These are phyloP conservation scores for Alca torda DNA, from an alignment of 2,797 vertebrate genomes.

Conservation along the genomic window DNA sequence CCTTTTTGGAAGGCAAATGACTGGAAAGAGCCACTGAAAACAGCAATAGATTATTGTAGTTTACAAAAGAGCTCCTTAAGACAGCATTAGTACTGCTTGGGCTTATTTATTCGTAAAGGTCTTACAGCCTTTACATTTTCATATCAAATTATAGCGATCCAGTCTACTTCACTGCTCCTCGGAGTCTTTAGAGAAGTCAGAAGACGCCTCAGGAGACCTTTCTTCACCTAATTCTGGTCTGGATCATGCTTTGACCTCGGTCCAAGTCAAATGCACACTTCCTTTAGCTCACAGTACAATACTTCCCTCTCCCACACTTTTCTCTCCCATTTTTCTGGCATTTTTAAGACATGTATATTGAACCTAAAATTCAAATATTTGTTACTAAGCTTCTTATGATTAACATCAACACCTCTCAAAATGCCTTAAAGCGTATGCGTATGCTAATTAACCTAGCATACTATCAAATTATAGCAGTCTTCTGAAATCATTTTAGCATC, in stretches of 20 bases:
- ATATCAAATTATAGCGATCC: not conserved
- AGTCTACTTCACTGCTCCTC: not conserved
- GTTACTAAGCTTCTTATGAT: not conserved
- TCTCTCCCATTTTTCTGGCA: not conserved
- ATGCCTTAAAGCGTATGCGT: not conserved
- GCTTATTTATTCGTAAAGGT: not conserved
- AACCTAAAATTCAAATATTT: not conserved
- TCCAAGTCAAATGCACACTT: not conserved
- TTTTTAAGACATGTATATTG: not conserved
- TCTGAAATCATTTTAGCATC: not conserved
- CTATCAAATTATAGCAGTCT: not conserved
- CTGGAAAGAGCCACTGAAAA: not conserved
- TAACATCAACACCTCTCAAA: slow-evolving; percentile 16
- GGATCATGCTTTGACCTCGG: not conserved
- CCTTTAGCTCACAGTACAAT: not conserved
- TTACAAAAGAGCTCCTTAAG: not conserved
- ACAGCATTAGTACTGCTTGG: not conserved
- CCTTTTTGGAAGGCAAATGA: not conserved
- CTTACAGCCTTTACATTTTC: not conserved
- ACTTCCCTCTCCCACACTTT: not conserved
- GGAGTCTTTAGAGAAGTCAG: not conserved
- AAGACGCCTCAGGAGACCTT: not conserved
- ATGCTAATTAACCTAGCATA: not conserved
- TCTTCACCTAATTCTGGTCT: not conserved
- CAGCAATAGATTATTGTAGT: not conserved